Conservation (phyloP, 1,140 invertebrate genomes). For the Leguminivora glycinivorella region DNA sequence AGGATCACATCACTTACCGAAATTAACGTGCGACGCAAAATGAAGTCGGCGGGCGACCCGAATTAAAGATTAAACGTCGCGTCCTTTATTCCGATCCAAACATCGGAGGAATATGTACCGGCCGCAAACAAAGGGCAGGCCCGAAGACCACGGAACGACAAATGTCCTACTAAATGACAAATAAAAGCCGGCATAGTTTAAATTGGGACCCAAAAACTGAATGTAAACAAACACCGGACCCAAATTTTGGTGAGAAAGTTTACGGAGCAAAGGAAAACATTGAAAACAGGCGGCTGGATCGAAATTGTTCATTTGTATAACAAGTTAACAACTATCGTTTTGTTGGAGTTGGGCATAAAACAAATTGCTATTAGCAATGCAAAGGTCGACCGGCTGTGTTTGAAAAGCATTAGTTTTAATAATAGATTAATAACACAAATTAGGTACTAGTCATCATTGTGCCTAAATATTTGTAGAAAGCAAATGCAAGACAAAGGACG, state of each 20-base stretch:
- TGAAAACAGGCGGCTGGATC: conserved; percentile 58
- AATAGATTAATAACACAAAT: neutral
- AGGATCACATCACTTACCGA: conserved; percentile 29
- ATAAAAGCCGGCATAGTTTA: conserved; percentile 75
- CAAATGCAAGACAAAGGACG: neutral
- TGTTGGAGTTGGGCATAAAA: conserved; percentile 29
- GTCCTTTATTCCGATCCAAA: conserved; percentile 60
- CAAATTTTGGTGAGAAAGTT: conserved; percentile 63
- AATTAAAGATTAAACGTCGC: conserved; percentile 69
- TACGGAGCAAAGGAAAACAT: conserved; percentile 61
- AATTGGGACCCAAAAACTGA: conserved; percentile 72
- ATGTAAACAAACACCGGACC: conserved; percentile 66
- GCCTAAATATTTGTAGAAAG: neutral
- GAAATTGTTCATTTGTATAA: conserved; percentile 55
- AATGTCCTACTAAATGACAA: conserved; percentile 73
- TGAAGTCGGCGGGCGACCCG: conserved; percentile 52
- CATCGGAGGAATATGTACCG: conserved; percentile 58
- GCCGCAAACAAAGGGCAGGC: conserved; percentile 58
- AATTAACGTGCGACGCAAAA: conserved; percentile 36
- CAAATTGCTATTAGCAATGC: conserved; percentile 21
- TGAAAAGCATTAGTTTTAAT: conserved; percentile 1
- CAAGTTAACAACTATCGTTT: conserved; percentile 45
- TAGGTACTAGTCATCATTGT: neutral
- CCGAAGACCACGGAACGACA: conserved; percentile 56
- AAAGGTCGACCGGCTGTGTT: conserved; percentile 11